Evolutionary conservation across 2,888 invertebrate genomes (phyloP).

Genomic region (Crossocerus cetratus): DNA sequence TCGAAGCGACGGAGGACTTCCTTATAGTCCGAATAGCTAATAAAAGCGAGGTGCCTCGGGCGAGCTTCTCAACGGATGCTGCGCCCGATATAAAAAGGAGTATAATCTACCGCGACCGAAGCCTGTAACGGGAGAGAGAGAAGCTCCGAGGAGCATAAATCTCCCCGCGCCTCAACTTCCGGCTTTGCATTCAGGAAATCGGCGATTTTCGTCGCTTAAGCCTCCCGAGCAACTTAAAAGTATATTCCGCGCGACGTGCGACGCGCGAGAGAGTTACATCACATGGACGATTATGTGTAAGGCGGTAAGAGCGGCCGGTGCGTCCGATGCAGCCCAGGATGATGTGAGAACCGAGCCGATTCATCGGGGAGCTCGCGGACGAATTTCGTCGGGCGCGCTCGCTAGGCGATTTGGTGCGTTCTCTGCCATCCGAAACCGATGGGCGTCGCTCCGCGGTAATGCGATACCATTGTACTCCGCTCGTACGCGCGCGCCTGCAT

Average conservation of each 20-base stretch:
- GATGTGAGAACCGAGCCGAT: constrained; percentile 26
- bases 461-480: constrained; percentile 67
- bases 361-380: background rate
- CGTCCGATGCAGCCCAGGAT: background rate
- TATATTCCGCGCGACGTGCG: too few relatives aligned
- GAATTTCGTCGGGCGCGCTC: constrained; percentile 41
- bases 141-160: constrained; percentile 48
- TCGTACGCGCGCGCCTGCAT: constrained; percentile 14
- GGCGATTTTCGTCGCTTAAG: constrained; percentile 12
- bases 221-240: background rate
- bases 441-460: constrained; percentile 69
- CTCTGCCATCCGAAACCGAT: constrained; percentile 68
- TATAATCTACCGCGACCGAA: constrained; percentile 63
- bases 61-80: constrained; percentile 44
- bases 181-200: constrained; percentile 28
- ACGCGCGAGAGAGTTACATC: too few relatives aligned
- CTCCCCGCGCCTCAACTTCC: constrained; percentile 38
- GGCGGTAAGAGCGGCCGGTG: constrained; percentile 19
- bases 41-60: constrained; percentile 55
- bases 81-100: constrained; percentile 54
- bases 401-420: constrained; percentile 54
- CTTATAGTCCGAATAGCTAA: constrained; percentile 63
- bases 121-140: constrained; percentile 35
- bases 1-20: constrained; percentile 46
- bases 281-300: too few relatives aligned